Percentiles rank a stretch among this genome's conserved stretches.
Evolutionary conservation across 2,888 invertebrate genomes (phyloP).

Genomic region (Cheilosia variabilis): DNA sequence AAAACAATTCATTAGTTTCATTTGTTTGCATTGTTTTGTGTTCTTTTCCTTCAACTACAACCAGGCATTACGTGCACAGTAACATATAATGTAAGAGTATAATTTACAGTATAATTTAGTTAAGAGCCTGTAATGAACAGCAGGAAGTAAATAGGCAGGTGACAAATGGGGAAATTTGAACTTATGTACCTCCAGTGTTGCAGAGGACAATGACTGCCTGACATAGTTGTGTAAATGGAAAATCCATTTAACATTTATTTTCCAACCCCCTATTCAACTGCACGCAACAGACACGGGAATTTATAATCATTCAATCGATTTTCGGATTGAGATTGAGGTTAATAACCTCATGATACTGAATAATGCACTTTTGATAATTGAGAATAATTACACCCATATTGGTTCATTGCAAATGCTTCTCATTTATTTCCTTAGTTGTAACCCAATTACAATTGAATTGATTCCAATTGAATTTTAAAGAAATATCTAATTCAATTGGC

Average conservation of each 20-base stretch:
- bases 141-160: neutral
- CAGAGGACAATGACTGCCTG: slow-evolving; percentile 7
- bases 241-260: neutral
- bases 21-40: neutral
- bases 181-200: too few species aligned
- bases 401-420: too few species aligned
- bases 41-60: neutral
- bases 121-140: neutral
- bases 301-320: slow-evolving; percentile 17
- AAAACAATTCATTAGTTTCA: slow-evolving; percentile 39
- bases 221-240: neutral
- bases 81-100: neutral
- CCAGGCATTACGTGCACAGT: neutral
- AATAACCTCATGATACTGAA: neutral
- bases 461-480: too few species aligned
- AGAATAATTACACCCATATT: too few species aligned
- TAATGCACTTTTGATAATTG: too few species aligned
- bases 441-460: too few species aligned
- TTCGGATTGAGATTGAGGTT: neutral
- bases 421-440: too few species aligned
- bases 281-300: slow-evolving; percentile 7
- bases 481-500: too few species aligned
- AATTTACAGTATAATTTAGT: neutral
- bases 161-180: slow-evolving; percentile 23
- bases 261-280: slow-evolving; percentile 5